Base-by-base conservation (phyloP, 2,888 invertebrate species). In the Antheraea assamensis region DNA sequence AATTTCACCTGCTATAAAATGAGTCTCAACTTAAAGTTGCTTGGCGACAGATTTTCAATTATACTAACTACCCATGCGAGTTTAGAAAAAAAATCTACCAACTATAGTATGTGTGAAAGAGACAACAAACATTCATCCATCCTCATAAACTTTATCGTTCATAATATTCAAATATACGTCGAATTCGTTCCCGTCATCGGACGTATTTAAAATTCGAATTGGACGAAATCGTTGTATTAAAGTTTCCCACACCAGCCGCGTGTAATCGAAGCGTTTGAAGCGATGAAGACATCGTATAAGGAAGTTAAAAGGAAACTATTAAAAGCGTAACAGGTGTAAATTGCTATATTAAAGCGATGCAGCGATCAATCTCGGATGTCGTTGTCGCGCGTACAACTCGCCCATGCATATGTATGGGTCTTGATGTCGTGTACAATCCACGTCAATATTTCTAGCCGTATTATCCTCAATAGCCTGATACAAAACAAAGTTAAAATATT, bases 271-370 rank as follows among this genome's bases (percentile, higher is more conserved):
- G 35, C 35, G 68, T n/a, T 68, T 35, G 66, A 78, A 72, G 74
- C 77, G 79, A 84, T 87, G 82, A 64, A 64, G 61, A 21, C 35
- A 86, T 87, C 83, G 80, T 81, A 82, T 80, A 83, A 87, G 82
- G 84, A 78, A 79, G 81, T 81, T 79, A 79, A 81, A 85, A 85
- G 87, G 88, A 88, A 87, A 87, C 84, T 80, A 83, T 83, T 83
- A 85, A 82, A 81, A 81, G 78, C 82, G 78, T 86, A 88, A 87
- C 88, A 90, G 88, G 91, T 91, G 92, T 90, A 91, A 92, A 92
- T 91, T 89, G 89, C 88, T 90, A 83, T 87, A 88, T 90, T 92
- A 90, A 88, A 84, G 79, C 70, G 73, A 42, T 77, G 78, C 75
- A 75, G 79, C 84, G 83, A 92, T 92, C 89, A 87, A 90, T 90